Evolutionary conservation across 1,140 invertebrate species (phyloP).

Genomic region (Sarcophaga peregrina): DNA sequence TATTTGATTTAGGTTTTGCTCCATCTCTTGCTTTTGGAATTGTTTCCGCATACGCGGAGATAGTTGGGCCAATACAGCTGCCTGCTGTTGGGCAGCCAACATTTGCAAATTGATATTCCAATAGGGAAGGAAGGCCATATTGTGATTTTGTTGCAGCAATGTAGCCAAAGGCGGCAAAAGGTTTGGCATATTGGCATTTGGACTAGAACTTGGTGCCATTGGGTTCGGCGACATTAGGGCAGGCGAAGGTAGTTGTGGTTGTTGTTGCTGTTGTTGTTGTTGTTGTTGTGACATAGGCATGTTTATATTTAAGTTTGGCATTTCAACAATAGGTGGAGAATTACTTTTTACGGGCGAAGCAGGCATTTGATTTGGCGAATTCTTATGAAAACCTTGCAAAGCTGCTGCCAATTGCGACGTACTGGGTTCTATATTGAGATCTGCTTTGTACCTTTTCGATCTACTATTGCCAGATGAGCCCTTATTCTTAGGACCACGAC

Average conservation of each 20-base stretch:
- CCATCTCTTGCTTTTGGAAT: constrained; percentile 51
- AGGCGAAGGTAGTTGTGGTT: background rate
- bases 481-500: constrained; percentile 84
- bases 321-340: constrained; percentile 46
- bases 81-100: constrained; percentile 65
- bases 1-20: constrained; percentile 45
- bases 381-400: constrained; percentile 53
- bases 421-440: constrained; percentile 31
- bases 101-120: constrained; percentile 66
- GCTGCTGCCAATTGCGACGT: constrained; percentile 56
- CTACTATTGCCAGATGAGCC: constrained; percentile 23
- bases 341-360: constrained; percentile 44
- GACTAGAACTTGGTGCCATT: constrained; percentile 30
- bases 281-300: constrained; percentile 42
- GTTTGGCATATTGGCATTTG: constrained; percentile 44
- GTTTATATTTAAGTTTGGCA: constrained; percentile 49
- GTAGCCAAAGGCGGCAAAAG: constrained; percentile 60
- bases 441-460: background rate
- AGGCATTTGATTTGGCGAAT: constrained; percentile 48
- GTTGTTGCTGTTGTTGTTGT: constrained; percentile 7
- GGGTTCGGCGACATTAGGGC: background rate
- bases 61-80: constrained; percentile 59
- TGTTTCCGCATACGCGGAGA: constrained; percentile 59
- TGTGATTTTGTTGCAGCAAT: constrained; percentile 61
- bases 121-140: constrained; percentile 65